Evolutionary conservation across 1,140 invertebrate species (phyloP).

Genomic region (Caenorhabditis latens): DNA sequence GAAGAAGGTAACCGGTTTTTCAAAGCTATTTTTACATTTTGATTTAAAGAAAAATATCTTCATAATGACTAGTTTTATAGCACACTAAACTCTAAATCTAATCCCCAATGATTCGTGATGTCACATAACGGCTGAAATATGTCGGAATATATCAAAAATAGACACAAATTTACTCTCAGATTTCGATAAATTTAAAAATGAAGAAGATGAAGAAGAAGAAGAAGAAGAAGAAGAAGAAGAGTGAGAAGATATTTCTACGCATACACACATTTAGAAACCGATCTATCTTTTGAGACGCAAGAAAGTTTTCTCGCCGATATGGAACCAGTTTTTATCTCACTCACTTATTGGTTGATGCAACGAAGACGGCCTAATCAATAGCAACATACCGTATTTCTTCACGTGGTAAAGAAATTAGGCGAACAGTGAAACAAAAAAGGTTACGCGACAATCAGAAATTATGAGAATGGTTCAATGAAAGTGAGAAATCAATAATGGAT

Average conservation of each 20-base stretch:
- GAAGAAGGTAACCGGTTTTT: too few relatives aligned
- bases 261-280: constrained; percentile 22
- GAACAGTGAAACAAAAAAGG: background rate
- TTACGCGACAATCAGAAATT: background rate
- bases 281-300: background rate
- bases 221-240: background rate
- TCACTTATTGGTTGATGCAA: background rate
- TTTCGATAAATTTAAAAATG: background rate
- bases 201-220: background rate
- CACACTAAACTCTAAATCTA: too few relatives aligned
- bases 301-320: constrained; percentile 31
- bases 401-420: background rate
- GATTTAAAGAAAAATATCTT: too few relatives aligned
- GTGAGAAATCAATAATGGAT: background rate
- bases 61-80: too few relatives aligned
- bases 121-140: too few relatives aligned
- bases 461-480: background rate
- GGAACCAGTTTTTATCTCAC: constrained; percentile 3
- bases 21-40: too few relatives aligned
- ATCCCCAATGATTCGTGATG: too few relatives aligned
- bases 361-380: constrained; percentile 11
- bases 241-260: background rate
- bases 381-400: background rate
- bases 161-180: too few relatives aligned
- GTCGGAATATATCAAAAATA: too few relatives aligned